Evolutionary conservation across 2,797 vertebrate genomes (phyloP), one percentile per base, ranked within the genome.

Genomic region (Anolis apletophallus): DNA sequence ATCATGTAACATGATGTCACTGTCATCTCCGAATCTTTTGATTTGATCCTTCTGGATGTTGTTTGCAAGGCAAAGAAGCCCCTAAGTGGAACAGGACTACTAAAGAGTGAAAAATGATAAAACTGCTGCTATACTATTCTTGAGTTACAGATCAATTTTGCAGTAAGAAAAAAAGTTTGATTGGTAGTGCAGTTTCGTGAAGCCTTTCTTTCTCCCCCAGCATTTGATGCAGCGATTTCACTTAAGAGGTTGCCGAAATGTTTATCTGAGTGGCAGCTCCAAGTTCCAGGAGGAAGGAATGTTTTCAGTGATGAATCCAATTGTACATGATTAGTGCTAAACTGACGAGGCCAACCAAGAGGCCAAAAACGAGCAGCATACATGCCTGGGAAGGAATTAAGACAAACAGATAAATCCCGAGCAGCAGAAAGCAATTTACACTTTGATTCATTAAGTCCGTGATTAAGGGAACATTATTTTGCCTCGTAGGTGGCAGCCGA

Each of bases 321-420:
- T 94, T 95, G 90, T 97, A 92, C 91, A 98, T 91, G 81, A 99
- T 98, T 85, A 98, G 85, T 85, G 93, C 90, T 81, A 99, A 95
- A 94, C 98, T 99, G 93, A 97, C 90, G 87, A 96, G 91, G 74
- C 98, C 98, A 94, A 98, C 95, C 87, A 97, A 93, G 92, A 97
- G 36, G 32, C 98, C 99, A 88, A 98, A 97, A 91, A 97, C 52
- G 85, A 97, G 92, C 93, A 97, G 75, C 2, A 88, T 80, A 89
- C 94, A 96, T 0, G 96, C 96, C 97, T 97, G 94, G 85, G 79
- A 93, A 93, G 87, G 91, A 94, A 88, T 87, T 69, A 91, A 92
- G 91, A 78, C 71, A 89, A 91, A 85, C 79, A 85, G 82, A 90
- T 85, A 80, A 85, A 26, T 71, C 23, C 21, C 91, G 87, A 85